phyloP scores from a whole-genome alignment of 2,797 vertebrate species.

The Sciurus carolinensis region DNA sequence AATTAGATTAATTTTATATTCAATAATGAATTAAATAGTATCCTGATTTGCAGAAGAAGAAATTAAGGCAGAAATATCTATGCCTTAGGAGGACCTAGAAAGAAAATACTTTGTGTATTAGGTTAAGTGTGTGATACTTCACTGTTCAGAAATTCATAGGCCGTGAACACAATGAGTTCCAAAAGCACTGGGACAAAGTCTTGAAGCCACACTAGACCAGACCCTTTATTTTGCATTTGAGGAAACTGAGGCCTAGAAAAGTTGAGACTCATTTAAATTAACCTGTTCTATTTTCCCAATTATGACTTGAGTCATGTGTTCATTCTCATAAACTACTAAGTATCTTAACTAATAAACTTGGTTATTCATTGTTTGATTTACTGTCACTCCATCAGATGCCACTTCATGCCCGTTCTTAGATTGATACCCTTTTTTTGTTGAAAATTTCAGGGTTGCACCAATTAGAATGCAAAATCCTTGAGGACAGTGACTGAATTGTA shows the following conservation, averaged over 20 bases:
- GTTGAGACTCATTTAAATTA: neutral
- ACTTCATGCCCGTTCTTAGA: neutral
- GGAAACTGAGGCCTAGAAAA: neutral
- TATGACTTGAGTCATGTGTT: neutral
- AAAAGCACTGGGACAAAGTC: neutral
- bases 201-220: neutral
- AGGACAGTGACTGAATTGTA: neutral
- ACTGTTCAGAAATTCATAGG: constrained; percentile 8
- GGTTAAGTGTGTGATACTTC: neutral
- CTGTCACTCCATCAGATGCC: neutral
- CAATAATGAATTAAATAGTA: neutral
- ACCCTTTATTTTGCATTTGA: constrained; percentile 23
- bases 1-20: constrained; percentile 28
- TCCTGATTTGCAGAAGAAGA: constrained; percentile 42
- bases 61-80: constrained; percentile 11
- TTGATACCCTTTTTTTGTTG: neutral
- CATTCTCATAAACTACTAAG: neutral
- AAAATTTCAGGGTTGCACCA: constrained; percentile 14
- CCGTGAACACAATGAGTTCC: neutral
- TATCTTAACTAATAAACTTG: constrained; percentile 5
- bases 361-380: neutral
- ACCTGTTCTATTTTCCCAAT: neutral
- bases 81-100: neutral
- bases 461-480: constrained; percentile 23
- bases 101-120: constrained; percentile 50